Evolutionary conservation across 2,113 vertebrate species (phyloP).

Genomic region (Bostrychus sinensis): DNA sequence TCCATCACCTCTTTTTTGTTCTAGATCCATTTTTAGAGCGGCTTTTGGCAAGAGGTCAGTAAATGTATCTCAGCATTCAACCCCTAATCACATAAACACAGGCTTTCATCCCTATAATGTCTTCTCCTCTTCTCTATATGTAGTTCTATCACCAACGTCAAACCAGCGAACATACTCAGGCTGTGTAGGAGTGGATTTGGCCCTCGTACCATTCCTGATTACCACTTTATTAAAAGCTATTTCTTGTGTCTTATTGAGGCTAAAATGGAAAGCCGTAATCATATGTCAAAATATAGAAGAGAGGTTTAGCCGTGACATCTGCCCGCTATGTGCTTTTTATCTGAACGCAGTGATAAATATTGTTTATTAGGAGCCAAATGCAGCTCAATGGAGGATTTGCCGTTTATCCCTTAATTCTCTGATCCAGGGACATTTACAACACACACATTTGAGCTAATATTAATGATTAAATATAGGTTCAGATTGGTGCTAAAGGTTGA

Average conservation of each 20-base stretch:
- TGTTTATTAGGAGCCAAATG: background rate
- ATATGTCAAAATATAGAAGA: background rate
- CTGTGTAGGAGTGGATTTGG: background rate
- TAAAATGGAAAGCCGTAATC: background rate
- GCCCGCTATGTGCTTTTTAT: background rate
- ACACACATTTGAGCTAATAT: background rate
- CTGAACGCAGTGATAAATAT: background rate
- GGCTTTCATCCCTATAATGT: too few species aligned
- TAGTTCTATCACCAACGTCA: background rate
- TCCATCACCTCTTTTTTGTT: too few species aligned
- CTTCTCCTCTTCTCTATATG: too few species aligned
- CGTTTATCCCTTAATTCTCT: background rate
- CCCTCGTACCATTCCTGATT: background rate
- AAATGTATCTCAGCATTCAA: too few species aligned
- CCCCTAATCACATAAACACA: too few species aligned
- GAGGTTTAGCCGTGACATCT: background rate
- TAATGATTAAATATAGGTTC: background rate
- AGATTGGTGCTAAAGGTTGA: background rate
- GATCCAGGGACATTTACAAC: background rate
- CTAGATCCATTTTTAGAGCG: too few species aligned
- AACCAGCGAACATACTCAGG: background rate
- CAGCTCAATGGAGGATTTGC: background rate
- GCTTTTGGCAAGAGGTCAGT: too few species aligned
- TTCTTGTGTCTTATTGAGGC: background rate
- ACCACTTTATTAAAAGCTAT: background rate